Percentiles rank a stretch among this genome's conserved stretches.
These are phyloP conservation scores for Calidris pugnax DNA, from an alignment of 2,113 vertebrate genomes.

Conservation along the genomic window DNA sequence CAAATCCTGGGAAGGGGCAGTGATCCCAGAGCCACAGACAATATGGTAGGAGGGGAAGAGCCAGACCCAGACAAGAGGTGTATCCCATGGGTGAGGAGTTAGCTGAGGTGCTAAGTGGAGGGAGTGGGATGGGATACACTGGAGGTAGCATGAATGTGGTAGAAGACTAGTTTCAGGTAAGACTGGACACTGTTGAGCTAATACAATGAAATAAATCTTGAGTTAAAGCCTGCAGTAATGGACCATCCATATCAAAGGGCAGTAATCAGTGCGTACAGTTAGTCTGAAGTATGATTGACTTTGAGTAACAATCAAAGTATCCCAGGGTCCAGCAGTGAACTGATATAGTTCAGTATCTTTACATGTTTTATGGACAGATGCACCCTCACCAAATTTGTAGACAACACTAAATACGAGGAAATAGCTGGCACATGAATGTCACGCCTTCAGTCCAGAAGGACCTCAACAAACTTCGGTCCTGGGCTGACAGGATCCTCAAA, in stretches of 20 bases:
- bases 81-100: neutral
- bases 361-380: neutral
- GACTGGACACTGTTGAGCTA: neutral
- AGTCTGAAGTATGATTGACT: neutral
- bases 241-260: neutral
- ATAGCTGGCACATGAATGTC: neutral
- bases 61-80: neutral
- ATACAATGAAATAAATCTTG: neutral
- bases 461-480: neutral
- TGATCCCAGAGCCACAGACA: neutral
- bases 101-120: neutral
- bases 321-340: neutral
- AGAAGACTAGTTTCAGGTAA: neutral
- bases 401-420: neutral
- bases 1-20: accelerated
- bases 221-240: neutral
- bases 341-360: neutral
- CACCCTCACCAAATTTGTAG: neutral
- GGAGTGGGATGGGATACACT: neutral
- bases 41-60: neutral
- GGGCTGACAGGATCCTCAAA: neutral
- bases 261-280: neutral
- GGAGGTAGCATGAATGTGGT: neutral
- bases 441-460: neutral
- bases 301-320: neutral